Evolutionary conservation across 2,888 invertebrate genomes (phyloP).

Genomic region (Geophilus truncorum): DNA sequence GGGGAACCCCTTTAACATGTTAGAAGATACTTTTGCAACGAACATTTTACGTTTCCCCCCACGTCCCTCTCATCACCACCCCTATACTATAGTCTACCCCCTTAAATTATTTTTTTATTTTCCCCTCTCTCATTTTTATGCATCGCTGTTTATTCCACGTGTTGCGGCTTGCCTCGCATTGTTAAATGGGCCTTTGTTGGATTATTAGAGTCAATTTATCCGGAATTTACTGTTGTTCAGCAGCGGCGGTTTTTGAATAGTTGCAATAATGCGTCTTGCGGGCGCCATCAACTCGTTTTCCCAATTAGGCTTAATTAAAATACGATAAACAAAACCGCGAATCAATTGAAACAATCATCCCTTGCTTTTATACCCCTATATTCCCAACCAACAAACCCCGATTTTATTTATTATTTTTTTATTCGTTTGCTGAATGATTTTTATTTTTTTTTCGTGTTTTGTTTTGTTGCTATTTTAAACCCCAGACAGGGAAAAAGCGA

Average conservation of each 20-base stretch:
- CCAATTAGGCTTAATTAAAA: slow-evolving; percentile 18
- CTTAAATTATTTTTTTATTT: background rate
- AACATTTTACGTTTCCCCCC: background rate
- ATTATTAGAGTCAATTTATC: slow-evolving; percentile 9
- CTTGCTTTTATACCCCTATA: background rate
- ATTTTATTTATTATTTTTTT: background rate
- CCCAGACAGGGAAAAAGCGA: background rate
- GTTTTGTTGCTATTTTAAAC: background rate
- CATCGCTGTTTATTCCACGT: background rate
- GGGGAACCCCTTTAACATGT: slow-evolving; percentile 23
- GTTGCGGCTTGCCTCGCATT: background rate
- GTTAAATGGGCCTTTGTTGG: background rate
- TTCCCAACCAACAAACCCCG: no score
- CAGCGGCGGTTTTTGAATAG: background rate
- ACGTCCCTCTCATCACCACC: no score
- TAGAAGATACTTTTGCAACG: slow-evolving; percentile 3
- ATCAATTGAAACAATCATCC: slow-evolving; percentile 19
- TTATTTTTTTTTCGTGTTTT: background rate
- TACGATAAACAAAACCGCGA: slow-evolving; percentile 27
- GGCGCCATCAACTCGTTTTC: slow-evolving; percentile 11
- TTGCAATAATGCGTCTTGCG: slow-evolving; percentile 13
- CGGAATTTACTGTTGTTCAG: background rate
- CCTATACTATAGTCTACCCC: no score
- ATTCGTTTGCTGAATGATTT: background rate
- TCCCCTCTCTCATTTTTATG: background rate